phyloP scores from a whole-genome alignment of 2,888 invertebrate genomes.

The Pollenia amentaria region DNA sequence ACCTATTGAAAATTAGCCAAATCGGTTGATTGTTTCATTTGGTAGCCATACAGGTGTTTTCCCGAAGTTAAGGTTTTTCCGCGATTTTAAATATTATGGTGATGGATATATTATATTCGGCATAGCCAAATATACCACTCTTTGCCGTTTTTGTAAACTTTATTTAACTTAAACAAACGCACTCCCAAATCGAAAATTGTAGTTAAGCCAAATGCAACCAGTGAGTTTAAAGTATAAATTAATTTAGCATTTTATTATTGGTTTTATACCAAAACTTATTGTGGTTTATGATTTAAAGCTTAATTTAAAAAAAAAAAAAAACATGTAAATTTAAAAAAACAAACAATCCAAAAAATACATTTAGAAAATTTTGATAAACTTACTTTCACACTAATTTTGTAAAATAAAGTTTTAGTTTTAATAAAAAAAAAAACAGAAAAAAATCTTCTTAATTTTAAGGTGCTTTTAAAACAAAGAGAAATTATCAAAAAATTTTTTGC shows the following conservation, averaged over 20 bases:
- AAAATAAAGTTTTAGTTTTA: constrained; percentile 31
- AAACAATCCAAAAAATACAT: constrained; percentile 72
- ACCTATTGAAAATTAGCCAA: too few species aligned
- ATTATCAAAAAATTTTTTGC: constrained; percentile 17
- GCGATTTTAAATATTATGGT: too few species aligned
- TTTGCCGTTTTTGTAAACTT: too few species aligned
- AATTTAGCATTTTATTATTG: constrained; percentile 27
- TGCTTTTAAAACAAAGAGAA: constrained; percentile 52
- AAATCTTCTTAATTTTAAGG: constrained; percentile 56
- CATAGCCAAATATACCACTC: too few species aligned
- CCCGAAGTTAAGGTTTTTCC: too few species aligned
- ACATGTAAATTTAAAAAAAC: constrained; percentile 52
- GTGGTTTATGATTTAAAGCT: constrained; percentile 40
- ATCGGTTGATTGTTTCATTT: too few species aligned
- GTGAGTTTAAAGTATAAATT: constrained; percentile 40
- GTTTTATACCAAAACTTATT: constrained; percentile 55
- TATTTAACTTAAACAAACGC: too few species aligned
- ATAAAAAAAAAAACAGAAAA: neutral
- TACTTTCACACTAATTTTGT: constrained; percentile 13
- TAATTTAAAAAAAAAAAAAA: constrained; percentile 11
- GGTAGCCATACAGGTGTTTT: too few species aligned
- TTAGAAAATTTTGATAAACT: constrained; percentile 66
- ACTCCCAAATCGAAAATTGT: neutral
- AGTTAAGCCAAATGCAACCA: constrained; percentile 37
- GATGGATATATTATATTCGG: too few species aligned